phyloP scores from a whole-genome alignment of 1,140 invertebrate genomes.

The Panagrolaimus sp. region DNA sequence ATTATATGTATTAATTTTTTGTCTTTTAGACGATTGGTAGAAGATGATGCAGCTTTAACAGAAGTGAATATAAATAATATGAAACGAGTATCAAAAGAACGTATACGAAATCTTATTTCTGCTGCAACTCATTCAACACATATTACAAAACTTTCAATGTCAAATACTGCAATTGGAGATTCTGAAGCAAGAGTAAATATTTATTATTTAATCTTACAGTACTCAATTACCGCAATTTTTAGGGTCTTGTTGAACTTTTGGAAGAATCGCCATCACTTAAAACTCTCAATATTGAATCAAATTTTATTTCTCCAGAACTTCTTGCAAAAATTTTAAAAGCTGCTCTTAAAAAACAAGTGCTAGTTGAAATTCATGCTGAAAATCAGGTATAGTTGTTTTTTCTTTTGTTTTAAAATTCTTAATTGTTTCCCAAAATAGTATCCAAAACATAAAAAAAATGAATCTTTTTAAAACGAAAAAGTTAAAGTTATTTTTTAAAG shows the following conservation, averaged over 20 bases:
- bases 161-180: slow-evolving; percentile 86
- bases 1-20: slow-evolving; percentile 5
- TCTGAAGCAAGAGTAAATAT: slow-evolving; percentile 68
- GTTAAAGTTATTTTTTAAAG: no score
- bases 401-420: neutral
- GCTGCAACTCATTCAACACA: slow-evolving; percentile 81
- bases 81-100: slow-evolving; percentile 94
- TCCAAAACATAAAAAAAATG: no score
- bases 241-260: slow-evolving; percentile 55
- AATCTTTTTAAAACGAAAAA: no score
- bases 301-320: slow-evolving; percentile 56
- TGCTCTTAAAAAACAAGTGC: slow-evolving; percentile 50
- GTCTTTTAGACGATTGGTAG: slow-evolving; percentile 61
- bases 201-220: neutral
- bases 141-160: slow-evolving; percentile 81
- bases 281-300: slow-evolving; percentile 58
- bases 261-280: slow-evolving; percentile 45
- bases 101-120: slow-evolving; percentile 81
- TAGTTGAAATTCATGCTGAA: slow-evolving; percentile 58
- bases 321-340: slow-evolving; percentile 55
- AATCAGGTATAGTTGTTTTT: slow-evolving; percentile 50
- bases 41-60: slow-evolving; percentile 78
- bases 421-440: neutral
- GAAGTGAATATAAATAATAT: slow-evolving; percentile 96
- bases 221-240: slow-evolving; percentile 11